Percentiles rank a stretch among this genome's conserved stretches.
Conservation (phyloP, 2,113 vertebrate genomes). For the Antechinus flavipes region DNA sequence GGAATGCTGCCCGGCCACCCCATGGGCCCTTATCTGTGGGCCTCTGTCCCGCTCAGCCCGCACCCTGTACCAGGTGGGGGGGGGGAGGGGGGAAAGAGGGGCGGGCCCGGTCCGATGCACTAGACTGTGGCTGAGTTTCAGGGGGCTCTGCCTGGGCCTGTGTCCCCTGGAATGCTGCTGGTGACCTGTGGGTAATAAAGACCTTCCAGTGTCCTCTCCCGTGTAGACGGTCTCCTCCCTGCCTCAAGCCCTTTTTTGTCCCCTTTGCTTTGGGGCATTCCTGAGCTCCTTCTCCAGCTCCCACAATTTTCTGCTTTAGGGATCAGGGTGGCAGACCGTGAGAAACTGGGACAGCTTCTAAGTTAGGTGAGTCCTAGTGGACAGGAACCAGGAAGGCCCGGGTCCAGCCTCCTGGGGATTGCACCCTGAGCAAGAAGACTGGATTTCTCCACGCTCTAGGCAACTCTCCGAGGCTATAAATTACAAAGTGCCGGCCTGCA, state of each 20-base stretch:
- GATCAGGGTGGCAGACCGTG: not conserved
- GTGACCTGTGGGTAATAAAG: slow-evolving; percentile 71
- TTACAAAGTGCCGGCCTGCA: not conserved
- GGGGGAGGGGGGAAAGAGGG: not conserved
- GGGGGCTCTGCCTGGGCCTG: not conserved
- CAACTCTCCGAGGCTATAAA: not conserved
- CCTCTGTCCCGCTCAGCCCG: not conserved
- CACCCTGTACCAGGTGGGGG: not conserved
- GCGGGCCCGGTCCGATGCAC: not conserved
- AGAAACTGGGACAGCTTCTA: too few relatives aligned
- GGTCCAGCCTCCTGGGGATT: not conserved
- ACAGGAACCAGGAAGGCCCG: not conserved
- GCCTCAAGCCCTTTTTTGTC: not conserved
- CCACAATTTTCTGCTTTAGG: not conserved
- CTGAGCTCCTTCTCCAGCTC: not conserved
- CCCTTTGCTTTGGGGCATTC: not conserved
- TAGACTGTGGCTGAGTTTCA: slow-evolving; percentile 35
- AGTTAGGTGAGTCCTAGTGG: not conserved
- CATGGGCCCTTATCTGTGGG: not conserved
- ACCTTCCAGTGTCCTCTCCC: slow-evolving; percentile 20
- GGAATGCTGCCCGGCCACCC: slow-evolving; percentile 30
- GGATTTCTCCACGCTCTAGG: not conserved
- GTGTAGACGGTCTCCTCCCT: not conserved
- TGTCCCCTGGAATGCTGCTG: slow-evolving; percentile 38
- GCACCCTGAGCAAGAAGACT: not conserved